Percentiles rank a stretch among this genome's conserved stretches.
Conservation (phyloP, 2,113 vertebrate genomes). For the Axis porcinus region DNA sequence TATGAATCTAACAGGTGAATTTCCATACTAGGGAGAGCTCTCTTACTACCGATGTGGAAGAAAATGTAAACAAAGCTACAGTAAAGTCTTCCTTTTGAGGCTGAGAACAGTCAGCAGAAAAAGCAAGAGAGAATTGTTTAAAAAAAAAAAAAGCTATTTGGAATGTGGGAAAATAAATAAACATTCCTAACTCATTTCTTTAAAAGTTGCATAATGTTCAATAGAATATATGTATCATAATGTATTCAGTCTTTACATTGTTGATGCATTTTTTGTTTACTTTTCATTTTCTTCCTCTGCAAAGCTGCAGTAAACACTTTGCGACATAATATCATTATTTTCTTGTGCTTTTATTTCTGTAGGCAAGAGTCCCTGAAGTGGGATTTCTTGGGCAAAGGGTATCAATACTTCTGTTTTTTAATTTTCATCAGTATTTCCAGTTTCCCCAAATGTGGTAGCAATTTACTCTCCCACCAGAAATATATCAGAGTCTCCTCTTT, state of each 20-base stretch:
- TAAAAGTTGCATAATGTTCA: not conserved
- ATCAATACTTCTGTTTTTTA: not conserved
- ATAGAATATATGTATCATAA: not conserved
- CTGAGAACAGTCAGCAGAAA: not conserved
- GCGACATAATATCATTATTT: not conserved
- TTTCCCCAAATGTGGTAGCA: conserved; percentile 9
- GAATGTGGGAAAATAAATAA: conserved; percentile 24
- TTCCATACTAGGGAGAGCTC: not conserved
- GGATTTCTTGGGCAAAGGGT: not conserved
- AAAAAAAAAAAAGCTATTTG: not conserved
- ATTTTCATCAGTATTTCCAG: not conserved
- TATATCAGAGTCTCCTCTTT: not conserved
- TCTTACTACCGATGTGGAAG: not conserved
- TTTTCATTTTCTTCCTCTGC: conserved; percentile 8
- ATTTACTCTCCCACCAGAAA: not conserved
- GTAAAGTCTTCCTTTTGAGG: conserved; percentile 3
- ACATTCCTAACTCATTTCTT: not conserved
- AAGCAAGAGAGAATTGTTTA: not conserved
- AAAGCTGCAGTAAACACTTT: conserved; percentile 15
- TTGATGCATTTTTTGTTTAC: conserved; percentile 13
- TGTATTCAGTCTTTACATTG: not conserved
- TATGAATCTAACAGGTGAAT: conserved; percentile 38
- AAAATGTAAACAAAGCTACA: conserved; percentile 10
- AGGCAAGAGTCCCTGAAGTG: not conserved
- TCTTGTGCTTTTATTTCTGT: conserved; percentile 13